These are phyloP conservation scores for Tribolium freemani DNA, from an alignment of 2,888 invertebrate genomes.

Conservation along the genomic window DNA sequence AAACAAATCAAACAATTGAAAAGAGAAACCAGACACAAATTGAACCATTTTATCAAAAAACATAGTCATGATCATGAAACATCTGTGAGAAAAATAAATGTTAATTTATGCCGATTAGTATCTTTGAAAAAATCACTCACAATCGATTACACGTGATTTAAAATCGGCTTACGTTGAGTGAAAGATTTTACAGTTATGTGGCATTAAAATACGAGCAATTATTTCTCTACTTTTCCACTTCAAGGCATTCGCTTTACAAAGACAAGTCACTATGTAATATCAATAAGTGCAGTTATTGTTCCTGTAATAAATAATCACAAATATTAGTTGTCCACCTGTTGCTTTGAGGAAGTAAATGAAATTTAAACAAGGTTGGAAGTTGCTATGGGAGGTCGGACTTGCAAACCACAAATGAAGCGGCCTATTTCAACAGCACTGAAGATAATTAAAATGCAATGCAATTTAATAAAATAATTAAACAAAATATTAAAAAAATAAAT, in stretches of 20 bases:
- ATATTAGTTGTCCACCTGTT: background rate
- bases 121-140: background rate
- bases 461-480: too few relatives aligned
- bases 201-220: constrained; percentile 20
- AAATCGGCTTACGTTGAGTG: constrained; percentile 6
- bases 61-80: background rate
- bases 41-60: background rate
- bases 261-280: background rate
- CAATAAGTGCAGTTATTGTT: background rate
- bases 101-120: background rate
- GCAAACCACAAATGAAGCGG: background rate
- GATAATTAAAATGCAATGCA: too few relatives aligned
- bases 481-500: too few relatives aligned
- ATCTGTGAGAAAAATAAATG: background rate
- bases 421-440: too few relatives aligned
- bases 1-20: background rate
- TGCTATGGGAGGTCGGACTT: background rate
- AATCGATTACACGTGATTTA: constrained; percentile 1
- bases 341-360: background rate
- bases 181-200: constrained; percentile 27
- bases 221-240: constrained; percentile 24
- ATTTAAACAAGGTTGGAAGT: background rate
- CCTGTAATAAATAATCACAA: background rate
- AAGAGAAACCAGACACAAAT: background rate
- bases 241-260: background rate